Evolutionary conservation across 2,797 vertebrate genomes (phyloP), one percentile per base, ranked within the genome.

Genomic region (Gouania willdenowi): DNA sequence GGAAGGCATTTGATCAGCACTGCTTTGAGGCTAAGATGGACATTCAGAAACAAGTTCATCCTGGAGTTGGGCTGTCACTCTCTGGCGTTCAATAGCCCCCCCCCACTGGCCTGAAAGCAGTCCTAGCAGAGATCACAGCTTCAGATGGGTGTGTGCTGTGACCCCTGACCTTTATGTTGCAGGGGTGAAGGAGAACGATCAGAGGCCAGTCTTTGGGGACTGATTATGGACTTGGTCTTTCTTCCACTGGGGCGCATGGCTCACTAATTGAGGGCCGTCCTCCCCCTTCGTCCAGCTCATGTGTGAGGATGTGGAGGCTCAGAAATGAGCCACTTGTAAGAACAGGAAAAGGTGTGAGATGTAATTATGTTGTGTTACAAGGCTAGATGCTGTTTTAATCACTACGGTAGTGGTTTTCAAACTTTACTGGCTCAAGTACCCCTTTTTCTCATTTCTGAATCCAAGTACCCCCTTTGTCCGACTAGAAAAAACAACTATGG

Each of bases 241-340:
- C 69, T 77, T 75, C 64, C 49, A 42, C 23, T 47, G n/a, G 62
- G 66, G 65, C 78, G 5, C 65, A 82, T 85, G 82, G 74, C 82
- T 82, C 28, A 0, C 79, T 85, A 87, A 85, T 85, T 87, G 75
- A 83, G 50, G 60, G 52, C 41, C 67, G 55, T 75, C 69, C 63
- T 74, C 62, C 55, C n/a, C n/a, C n/a, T n/a, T n/a, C n/a, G n/a
- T 39, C 7, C 47, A 45, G 47, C 31, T 45, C 22, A 59, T 74
- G 71, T 72, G 66, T 42, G 42, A 78, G 47, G 68, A 53, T 43
- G 71, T 66, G 45, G 77, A 57, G 66, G 41, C 53, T 14, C 37
- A 4, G 35, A 73, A 58, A 71, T 79, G 75, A 82, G 18, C 27
- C 50, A 39, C 31, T 54, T 43, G 40, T 50, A 48, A 28, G 32